phyloP scores from a whole-genome alignment of 2,113 vertebrate species.

The Pimephales promelas region DNA sequence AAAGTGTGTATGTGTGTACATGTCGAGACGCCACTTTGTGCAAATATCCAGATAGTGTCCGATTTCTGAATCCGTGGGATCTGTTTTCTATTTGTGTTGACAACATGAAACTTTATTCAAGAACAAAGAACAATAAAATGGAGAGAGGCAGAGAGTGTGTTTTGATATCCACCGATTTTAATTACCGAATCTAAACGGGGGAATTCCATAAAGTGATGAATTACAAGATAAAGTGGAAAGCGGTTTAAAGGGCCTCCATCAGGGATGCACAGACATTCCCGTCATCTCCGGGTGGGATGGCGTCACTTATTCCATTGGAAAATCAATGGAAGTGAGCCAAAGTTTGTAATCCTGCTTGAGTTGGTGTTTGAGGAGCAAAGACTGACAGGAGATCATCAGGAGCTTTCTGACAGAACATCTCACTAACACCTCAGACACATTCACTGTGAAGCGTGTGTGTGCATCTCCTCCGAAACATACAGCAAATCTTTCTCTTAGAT shows the following conservation, averaged over 20 bases:
- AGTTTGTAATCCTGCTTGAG: slow-evolving; percentile 3
- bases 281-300: slow-evolving; percentile 57
- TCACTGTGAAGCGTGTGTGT: neutral
- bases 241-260: slow-evolving; percentile 23
- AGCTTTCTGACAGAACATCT: slow-evolving; percentile 6
- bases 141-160: slow-evolving; percentile 64
- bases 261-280: slow-evolving; percentile 53
- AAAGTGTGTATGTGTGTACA: neutral
- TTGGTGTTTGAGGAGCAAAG: neutral
- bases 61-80: neutral
- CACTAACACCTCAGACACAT: neutral
- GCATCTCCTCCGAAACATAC: neutral
- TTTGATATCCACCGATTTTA: slow-evolving; percentile 74
- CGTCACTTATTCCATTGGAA: slow-evolving; percentile 65
- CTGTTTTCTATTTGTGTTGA: slow-evolving; percentile 11
- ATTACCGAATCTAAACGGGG: slow-evolving; percentile 76
- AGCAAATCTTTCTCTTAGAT: neutral
- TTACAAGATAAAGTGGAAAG: slow-evolving; percentile 68
- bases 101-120: slow-evolving; percentile 38
- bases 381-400: slow-evolving; percentile 16
- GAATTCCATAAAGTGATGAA: slow-evolving; percentile 69
- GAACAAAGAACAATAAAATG: slow-evolving; percentile 57
- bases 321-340: slow-evolving; percentile 62
- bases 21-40: neutral
- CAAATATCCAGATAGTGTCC: slow-evolving; percentile 22